Evolutionary conservation across 2,888 invertebrate species (phyloP).

Genomic region (Cordilura impudica): DNA sequence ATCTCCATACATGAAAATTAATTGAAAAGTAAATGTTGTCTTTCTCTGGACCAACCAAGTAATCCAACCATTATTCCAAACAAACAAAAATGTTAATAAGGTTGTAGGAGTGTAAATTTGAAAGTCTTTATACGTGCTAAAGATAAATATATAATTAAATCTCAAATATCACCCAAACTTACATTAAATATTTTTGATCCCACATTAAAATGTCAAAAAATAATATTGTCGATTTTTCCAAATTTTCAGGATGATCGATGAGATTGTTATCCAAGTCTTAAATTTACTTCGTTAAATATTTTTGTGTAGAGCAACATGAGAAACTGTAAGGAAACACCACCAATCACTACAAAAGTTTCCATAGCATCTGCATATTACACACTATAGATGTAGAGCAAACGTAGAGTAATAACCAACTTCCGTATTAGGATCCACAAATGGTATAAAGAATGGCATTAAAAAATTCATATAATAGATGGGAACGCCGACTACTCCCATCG

Average conservation of each 20-base stretch:
- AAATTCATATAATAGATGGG: neutral
- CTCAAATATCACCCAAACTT: neutral
- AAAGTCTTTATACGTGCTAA: too few species aligned
- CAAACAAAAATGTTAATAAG: too few species aligned
- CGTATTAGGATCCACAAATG: neutral
- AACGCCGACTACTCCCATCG: neutral
- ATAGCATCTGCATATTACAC: neutral
- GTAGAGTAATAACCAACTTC: neutral
- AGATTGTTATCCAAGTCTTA: neutral
- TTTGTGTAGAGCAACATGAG: neutral
- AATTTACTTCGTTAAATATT: neutral
- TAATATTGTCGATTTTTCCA: neutral
- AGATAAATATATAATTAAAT: too few species aligned
- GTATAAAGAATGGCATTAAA: neutral
- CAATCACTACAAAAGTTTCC: neutral
- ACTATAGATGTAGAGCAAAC: neutral
- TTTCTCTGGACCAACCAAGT: too few species aligned
- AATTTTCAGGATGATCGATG: neutral
- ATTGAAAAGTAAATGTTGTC: too few species aligned
- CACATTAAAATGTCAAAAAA: neutral
- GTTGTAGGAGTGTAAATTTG: too few species aligned
- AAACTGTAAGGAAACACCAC: neutral
- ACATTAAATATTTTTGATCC: neutral
- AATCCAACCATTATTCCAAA: too few species aligned
- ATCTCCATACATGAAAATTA: too few species aligned